Percentiles rank a stretch among this genome's conserved stretches.
phyloP scores from a whole-genome alignment of 2,888 invertebrate genomes.

The Perithous albicinctus region DNA sequence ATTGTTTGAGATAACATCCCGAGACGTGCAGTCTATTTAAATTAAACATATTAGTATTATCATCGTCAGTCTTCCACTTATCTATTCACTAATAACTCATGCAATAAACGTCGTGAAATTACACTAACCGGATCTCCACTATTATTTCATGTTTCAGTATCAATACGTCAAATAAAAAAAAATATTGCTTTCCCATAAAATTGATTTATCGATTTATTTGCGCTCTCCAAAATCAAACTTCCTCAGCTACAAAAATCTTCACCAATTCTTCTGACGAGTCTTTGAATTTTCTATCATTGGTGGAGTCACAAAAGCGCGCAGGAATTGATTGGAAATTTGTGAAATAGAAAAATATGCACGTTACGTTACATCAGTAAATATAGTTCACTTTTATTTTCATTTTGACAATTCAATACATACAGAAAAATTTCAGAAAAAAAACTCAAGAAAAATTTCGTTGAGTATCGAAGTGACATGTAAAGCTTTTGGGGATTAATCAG shows the following conservation, averaged over 20 bases:
- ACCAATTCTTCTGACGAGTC: background rate
- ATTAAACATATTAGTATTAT: slow-evolving; percentile 1
- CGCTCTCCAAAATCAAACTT: background rate
- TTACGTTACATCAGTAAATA: background rate
- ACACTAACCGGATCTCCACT: background rate
- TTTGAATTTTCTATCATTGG: background rate
- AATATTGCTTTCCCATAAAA: background rate
- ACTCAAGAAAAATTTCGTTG: background rate
- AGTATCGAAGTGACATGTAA: background rate
- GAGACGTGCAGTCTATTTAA: slow-evolving; percentile 10
- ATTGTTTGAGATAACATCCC: slow-evolving; percentile 12
- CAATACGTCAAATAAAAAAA: background rate
- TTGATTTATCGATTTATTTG: background rate
- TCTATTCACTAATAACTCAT: slow-evolving; percentile 3
- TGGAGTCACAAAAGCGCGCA: background rate
- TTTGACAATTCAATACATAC: background rate
- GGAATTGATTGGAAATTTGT: background rate
- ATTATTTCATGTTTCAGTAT: background rate
- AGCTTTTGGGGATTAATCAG: slow-evolving; percentile 14
- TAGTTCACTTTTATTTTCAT: background rate
- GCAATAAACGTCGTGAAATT: background rate
- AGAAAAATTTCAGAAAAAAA: too few relatives aligned
- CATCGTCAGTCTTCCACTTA: background rate
- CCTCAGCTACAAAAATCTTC: background rate
- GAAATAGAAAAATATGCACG: background rate